phyloP scores from a whole-genome alignment of 2,888 invertebrate species.

The Dicranocentrus wangi region DNA sequence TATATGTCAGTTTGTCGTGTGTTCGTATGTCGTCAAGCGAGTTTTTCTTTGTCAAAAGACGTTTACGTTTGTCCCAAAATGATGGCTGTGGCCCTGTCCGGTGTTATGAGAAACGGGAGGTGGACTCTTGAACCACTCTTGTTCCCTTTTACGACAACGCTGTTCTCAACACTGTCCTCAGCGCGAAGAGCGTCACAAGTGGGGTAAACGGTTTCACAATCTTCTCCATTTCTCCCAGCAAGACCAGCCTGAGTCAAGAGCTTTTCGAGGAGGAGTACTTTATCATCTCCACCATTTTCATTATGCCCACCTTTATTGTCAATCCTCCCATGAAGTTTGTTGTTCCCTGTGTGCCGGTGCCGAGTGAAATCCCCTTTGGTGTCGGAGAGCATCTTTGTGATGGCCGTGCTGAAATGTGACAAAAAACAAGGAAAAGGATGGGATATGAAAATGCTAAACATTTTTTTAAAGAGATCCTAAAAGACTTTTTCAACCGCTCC shows the following conservation, averaged over 20 bases:
- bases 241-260: slow-evolving; percentile 53
- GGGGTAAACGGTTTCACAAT: slow-evolving; percentile 62
- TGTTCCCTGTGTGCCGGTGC: no score
- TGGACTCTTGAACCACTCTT: slow-evolving; percentile 11
- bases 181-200: slow-evolving; percentile 45
- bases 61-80: slow-evolving; percentile 35
- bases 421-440: neutral
- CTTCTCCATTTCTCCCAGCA: slow-evolving; percentile 62
- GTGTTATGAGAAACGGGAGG: slow-evolving; percentile 59
- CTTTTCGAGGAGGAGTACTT: slow-evolving; percentile 43
- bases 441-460: neutral
- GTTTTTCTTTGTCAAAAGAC: no score
- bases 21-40: no score
- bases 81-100: slow-evolving; percentile 54
- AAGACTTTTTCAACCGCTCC: no score
- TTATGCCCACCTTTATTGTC: no score
- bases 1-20: no score
- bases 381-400: slow-evolving; percentile 27
- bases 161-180: neutral
- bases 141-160: slow-evolving; percentile 20
- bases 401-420: slow-evolving; percentile 38
- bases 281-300: no score
- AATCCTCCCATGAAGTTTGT: no score
- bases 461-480: no score
- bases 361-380: slow-evolving; percentile 2